Conservation (phyloP, 2,888 invertebrate species). For the Drosophila helvetica region DNA sequence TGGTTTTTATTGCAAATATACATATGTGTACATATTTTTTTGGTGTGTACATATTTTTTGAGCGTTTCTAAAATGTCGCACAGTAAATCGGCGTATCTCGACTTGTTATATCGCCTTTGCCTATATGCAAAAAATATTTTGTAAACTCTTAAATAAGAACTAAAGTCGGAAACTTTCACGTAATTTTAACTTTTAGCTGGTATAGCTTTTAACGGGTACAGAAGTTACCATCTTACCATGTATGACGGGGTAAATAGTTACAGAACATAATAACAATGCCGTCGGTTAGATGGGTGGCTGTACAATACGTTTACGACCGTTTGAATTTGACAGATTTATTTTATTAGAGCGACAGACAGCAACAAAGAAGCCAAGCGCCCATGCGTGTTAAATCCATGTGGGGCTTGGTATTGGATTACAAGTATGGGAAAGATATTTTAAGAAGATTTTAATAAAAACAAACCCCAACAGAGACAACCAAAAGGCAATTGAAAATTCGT, state of each 20-base stretch:
- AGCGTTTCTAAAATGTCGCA: background rate
- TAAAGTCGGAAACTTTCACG: too few relatives aligned
- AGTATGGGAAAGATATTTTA: constrained; percentile 11
- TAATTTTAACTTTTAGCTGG: constrained; percentile 36
- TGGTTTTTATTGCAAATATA: background rate
- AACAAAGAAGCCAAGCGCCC: constrained; percentile 50
- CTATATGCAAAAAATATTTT: background rate
- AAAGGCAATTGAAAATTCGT: constrained; percentile 51
- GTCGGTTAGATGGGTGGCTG: constrained; percentile 32
- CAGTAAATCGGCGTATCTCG: background rate
- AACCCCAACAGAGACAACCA: constrained; percentile 50
- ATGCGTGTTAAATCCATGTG: constrained; percentile 60
- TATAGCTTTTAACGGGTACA: constrained; percentile 23
- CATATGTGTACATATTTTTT: background rate
- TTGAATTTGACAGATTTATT: constrained; percentile 77
- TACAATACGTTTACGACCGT: constrained; percentile 73
- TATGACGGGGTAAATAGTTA: constrained; percentile 48
- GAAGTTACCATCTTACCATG: background rate
- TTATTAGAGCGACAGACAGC: constrained; percentile 69
- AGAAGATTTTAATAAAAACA: constrained; percentile 68
- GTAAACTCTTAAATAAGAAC: too few relatives aligned
- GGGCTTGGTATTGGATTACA: constrained; percentile 13
- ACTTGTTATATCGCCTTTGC: too few relatives aligned
- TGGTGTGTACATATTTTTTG: background rate
- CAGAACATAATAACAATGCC: constrained; percentile 44